These are phyloP conservation scores for Pangasius djambal DNA, from an alignment of 2,797 vertebrate species.

Conservation along the genomic window DNA sequence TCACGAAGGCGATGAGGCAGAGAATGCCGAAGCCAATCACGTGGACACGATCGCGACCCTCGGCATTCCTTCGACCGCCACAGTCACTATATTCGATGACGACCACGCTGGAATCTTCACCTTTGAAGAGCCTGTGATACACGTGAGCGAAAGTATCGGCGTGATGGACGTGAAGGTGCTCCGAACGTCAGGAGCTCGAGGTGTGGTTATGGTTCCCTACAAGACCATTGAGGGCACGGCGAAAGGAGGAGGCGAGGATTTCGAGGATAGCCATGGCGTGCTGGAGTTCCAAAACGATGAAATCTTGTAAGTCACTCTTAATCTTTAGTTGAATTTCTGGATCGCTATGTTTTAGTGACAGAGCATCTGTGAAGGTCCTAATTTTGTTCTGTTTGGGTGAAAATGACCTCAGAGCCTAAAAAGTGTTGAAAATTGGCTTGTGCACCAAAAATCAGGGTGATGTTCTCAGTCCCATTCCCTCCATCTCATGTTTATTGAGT, in stretches of 20 bases:
- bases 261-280: slow-evolving; percentile 91
- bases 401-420: not conserved
- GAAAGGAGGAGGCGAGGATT: slow-evolving; percentile 93
- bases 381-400: not conserved
- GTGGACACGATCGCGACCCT: slow-evolving; percentile 84
- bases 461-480: not conserved
- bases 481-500: not conserved
- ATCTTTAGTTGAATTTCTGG: not conserved
- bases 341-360: not conserved
- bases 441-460: not conserved
- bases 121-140: slow-evolving; percentile 91
- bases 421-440: not conserved
- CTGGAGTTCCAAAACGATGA: slow-evolving; percentile 99
- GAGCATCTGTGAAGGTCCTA: slow-evolving; percentile 1
- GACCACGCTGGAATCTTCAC: slow-evolving; percentile 99
- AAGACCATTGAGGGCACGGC: slow-evolving; percentile 95
- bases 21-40: slow-evolving; percentile 82
- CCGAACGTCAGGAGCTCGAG: slow-evolving; percentile 94
- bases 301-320: slow-evolving; percentile 90
- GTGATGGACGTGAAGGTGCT: slow-evolving; percentile 97
- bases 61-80: slow-evolving; percentile 85
- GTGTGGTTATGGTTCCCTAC: slow-evolving; percentile 93
- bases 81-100: slow-evolving; percentile 96
- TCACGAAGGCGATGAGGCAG: slow-evolving; percentile 74
- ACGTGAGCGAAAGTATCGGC: slow-evolving; percentile 95